A percentile compares a stretch with the other conserved stretches of the same genome.
Conservation (phyloP, 2,113 vertebrate genomes). For the Loxodonta africana region DNA sequence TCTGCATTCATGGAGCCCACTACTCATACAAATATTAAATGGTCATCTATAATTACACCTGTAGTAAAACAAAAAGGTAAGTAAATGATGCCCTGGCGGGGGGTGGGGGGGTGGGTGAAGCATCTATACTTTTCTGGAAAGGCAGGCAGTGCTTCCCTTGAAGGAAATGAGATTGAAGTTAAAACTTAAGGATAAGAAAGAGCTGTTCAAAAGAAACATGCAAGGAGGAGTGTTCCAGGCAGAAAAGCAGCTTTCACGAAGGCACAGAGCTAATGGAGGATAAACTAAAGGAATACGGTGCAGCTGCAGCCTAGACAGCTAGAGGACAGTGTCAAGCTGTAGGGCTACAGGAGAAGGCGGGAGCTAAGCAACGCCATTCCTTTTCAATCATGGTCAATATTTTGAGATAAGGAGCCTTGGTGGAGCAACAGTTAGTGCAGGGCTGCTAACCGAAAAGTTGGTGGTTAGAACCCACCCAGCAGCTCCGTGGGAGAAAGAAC, state of each 20-base stretch:
- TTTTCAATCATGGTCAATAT: not conserved
- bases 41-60: not conserved
- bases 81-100: not conserved
- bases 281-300: not conserved
- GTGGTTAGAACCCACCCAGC: not conserved
- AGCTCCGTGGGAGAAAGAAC: not conserved
- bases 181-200: not conserved
- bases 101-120: not conserved
- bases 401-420: no score
- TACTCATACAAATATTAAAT: not conserved
- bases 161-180: not conserved
- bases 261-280: not conserved
- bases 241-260: not conserved
- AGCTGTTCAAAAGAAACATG: not conserved
- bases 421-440: no score
- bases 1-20: not conserved
- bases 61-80: not conserved
- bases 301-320: rapidly evolving
- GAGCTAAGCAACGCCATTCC: not conserved
- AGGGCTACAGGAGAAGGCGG: not conserved
- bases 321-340: not conserved
- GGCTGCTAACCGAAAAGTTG: no score
- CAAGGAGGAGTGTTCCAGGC: not conserved
- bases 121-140: not conserved
- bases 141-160: not conserved